Base-by-base conservation (phyloP, 1,140 invertebrate species). In the Onthophagus taurus region DNA sequence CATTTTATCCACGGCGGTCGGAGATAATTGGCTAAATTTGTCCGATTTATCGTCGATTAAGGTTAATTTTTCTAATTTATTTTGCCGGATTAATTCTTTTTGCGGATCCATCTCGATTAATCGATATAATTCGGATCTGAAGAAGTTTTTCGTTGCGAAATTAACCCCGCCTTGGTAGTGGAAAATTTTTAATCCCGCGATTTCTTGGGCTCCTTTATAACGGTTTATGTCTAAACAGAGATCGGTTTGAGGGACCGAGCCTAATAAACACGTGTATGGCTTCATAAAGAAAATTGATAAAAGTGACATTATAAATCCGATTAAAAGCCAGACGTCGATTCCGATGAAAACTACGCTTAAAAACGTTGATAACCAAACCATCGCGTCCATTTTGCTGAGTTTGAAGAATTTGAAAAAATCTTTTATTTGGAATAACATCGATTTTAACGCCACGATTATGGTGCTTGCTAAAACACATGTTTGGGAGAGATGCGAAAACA, bases 391-490 rank as follows among this genome's bases (percentile, higher is more conserved):
- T 55, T 72, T 76, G 14, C 77, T 85, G 13, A 81, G 59, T 55
- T 68, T 72, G 78, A 77, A 85, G 50, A 77, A 75, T 45, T 62
- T 66, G 7, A 61, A 63, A 5, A 87, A 66, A 50, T 83, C 74
- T 26, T 55, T 63, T 23, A 81, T 67, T 69, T 89, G 81, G 47
- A 75, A 55, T 19, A 89, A 70, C 76, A 88, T 81, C 42, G 79
- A 77, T 60, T 83, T 85, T 13, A 89, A 59, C 0, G 84, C 80
- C 2, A 87, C 81, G 44, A 82, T 66, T 43, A 84, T 80, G n/a
- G 84, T 75, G 14, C 75, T 66, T 5, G 78, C 75, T 17, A 83
- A 59, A 16, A 81, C 70, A 58, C 74, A 74, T n/a, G n/a, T n/a
- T n/a, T n/a, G n/a, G n/a, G n/a, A n/a, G n/a, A n/a, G n/a, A n/a